phyloP scores from a whole-genome alignment of 2,797 vertebrate species.

The Gallirallus australis region DNA sequence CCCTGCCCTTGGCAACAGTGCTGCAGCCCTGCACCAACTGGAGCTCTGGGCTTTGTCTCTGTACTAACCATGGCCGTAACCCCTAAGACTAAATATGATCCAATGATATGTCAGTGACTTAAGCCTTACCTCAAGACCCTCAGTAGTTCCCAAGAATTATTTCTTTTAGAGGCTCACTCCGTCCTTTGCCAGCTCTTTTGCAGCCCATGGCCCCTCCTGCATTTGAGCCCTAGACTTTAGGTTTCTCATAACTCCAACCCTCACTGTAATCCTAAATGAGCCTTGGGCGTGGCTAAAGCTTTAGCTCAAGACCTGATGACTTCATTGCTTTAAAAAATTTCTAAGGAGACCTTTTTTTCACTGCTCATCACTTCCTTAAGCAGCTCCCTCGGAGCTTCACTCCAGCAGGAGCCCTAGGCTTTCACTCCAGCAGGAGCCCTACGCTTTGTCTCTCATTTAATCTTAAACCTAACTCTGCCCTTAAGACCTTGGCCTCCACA shows the following conservation, averaged over 20 bases:
- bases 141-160: not conserved
- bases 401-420: not conserved
- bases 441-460: not conserved
- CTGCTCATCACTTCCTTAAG: not conserved
- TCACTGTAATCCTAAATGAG: not conserved
- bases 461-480: not conserved
- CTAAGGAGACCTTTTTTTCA: not conserved
- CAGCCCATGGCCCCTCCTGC: fast-evolving
- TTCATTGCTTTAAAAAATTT: not conserved
- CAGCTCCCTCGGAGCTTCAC: not conserved
- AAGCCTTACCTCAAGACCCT: not conserved
- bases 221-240: fast-evolving
- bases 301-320: not conserved
- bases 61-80: not conserved
- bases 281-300: not conserved
- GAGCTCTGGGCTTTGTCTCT: not conserved
- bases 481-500: not conserved
- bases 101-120: fast-evolving
- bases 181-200: not conserved
- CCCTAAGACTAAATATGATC: not conserved
- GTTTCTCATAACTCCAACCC: not conserved
- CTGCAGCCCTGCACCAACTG: not conserved
- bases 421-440: not conserved
- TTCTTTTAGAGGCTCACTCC: not conserved
- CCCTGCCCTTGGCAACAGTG: not conserved